Conservation (phyloP, 1,140 invertebrate genomes). For the Elymnias hypermnestra region DNA sequence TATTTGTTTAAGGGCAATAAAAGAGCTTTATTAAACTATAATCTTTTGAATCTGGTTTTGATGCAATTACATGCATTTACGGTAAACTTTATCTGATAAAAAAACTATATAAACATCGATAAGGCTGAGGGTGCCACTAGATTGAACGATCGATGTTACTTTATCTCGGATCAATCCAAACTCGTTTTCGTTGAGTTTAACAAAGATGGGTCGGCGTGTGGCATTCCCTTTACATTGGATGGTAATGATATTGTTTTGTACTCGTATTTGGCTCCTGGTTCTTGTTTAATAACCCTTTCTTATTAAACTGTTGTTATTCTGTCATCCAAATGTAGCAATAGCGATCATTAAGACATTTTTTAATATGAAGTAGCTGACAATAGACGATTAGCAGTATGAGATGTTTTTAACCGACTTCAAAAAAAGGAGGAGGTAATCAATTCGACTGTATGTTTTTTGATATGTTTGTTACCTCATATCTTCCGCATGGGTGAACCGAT, state of each 20-base stretch:
- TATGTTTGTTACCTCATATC: no score
- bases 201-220: constrained; percentile 19
- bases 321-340: no score
- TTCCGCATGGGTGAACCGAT: no score
- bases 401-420: no score
- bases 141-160: constrained; percentile 23
- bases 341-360: no score
- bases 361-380: no score
- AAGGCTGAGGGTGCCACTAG: constrained; percentile 22
- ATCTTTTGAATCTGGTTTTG: constrained; percentile 2
- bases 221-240: constrained; percentile 1
- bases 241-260: constrained; percentile 5
- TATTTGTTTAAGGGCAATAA: no score
- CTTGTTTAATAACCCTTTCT: background rate
- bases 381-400: no score
- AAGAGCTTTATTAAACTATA: constrained; percentile 4
- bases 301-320: no score
- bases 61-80: constrained; percentile 13
- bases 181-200: constrained; percentile 23
- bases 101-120: constrained; percentile 11
- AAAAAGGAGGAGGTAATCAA: no score
- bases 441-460: no score
- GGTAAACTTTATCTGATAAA: constrained; percentile 11
- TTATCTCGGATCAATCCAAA: constrained; percentile 25
- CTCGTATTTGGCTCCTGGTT: constrained; percentile 3